These are phyloP conservation scores for Oikopleura vanhoeffeni DNA, from an alignment of 23 tunicate genomes.

Conservation along the genomic window DNA sequence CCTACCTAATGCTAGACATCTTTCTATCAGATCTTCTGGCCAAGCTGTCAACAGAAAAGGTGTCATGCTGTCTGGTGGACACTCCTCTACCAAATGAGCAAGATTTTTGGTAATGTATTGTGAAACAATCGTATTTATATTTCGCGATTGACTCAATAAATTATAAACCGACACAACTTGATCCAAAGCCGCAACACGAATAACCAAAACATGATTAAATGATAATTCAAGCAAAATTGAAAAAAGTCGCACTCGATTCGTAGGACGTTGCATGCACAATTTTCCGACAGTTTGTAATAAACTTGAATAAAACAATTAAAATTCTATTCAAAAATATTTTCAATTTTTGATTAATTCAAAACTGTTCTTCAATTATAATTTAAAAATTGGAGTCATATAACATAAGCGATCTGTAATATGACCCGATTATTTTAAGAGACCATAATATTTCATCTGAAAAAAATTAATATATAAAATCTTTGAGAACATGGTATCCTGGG, in stretches of 20 bases:
- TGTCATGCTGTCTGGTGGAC: background rate
- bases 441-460: too few species aligned
- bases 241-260: background rate
- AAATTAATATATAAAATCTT: too few species aligned
- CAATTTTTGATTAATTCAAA: too few species aligned
- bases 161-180: background rate
- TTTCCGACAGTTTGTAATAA: background rate
- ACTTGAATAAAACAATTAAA: too few species aligned
- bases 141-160: background rate
- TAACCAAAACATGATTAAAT: background rate
- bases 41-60: conserved; percentile 19
- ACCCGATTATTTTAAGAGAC: too few species aligned
- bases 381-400: too few species aligned
- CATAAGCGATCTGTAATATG: too few species aligned
- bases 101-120: background rate
- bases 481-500: too few species aligned
- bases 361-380: too few species aligned
- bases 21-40: conserved; percentile 52
- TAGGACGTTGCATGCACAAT: background rate
- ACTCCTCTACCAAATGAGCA: background rate
- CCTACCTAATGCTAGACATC: conserved; percentile 38
- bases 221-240: background rate
- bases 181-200: background rate
- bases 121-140: background rate
- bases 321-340: too few species aligned